Conservation (phyloP, 2,113 vertebrate species). For the Zosterops hypoxanthus region DNA sequence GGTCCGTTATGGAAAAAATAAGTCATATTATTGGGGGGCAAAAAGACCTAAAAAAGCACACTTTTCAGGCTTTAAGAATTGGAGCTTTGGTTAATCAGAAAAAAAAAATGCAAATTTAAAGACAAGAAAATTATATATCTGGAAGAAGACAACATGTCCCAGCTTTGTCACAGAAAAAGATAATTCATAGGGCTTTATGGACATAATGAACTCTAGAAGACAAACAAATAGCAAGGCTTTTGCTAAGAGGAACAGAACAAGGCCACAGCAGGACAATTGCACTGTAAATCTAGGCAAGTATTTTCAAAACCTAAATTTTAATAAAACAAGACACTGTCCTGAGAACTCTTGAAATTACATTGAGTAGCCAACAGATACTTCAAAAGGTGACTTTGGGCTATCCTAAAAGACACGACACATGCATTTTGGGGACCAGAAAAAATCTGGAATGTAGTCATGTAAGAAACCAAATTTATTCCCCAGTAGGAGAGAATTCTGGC, state of each 20-base stretch:
- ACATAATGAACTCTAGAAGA: background rate
- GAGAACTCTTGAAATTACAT: background rate
- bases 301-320: background rate
- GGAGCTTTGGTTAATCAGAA: background rate
- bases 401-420: background rate
- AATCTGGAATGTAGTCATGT: background rate
- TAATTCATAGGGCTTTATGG: background rate
- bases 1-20: background rate
- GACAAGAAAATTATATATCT: background rate
- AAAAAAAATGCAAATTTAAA: background rate
- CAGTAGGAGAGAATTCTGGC: background rate
- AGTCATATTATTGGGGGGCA: background rate
- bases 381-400: background rate
- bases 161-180: background rate
- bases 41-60: background rate
- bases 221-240: background rate
- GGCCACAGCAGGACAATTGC: background rate
- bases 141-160: background rate
- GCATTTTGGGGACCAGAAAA: background rate
- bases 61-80: background rate
- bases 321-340: background rate
- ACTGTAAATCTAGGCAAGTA: background rate
- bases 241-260: background rate
- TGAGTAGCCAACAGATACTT: background rate
- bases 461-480: fast-evolving